Conservation (phyloP, 1,140 invertebrate genomes). For the Aphaenogaster ashmeadi region DNA sequence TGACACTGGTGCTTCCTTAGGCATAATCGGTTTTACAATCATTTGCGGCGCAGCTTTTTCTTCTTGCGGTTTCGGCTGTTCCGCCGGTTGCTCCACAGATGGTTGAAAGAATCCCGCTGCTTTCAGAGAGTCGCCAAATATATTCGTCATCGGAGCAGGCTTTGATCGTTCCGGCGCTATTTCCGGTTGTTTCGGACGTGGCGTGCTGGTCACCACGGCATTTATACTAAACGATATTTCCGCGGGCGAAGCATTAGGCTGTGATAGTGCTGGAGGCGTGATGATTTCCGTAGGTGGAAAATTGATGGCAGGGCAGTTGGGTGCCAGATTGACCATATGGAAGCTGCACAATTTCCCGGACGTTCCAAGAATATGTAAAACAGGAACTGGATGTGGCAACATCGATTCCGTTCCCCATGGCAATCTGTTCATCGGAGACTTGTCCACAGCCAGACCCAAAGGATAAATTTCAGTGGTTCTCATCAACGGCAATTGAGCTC, state of each 20-base stretch:
- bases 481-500: slow-evolving; percentile 89
- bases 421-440: slow-evolving; percentile 85
- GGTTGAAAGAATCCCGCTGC: slow-evolving; percentile 50
- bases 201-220: slow-evolving; percentile 80
- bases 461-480: slow-evolving; percentile 88
- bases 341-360: slow-evolving; percentile 89
- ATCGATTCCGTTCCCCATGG: slow-evolving; percentile 86
- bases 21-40: slow-evolving; percentile 23
- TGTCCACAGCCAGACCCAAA: slow-evolving; percentile 88
- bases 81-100: background rate
- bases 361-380: slow-evolving; percentile 88
- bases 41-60: slow-evolving; percentile 14
- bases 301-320: slow-evolving; percentile 85
- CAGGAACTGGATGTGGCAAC: slow-evolving; percentile 87
- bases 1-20: slow-evolving; percentile 30
- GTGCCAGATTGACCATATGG: slow-evolving; percentile 87
- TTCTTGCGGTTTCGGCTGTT: slow-evolving; percentile 56
- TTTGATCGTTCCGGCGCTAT: slow-evolving; percentile 66
- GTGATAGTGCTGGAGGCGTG: slow-evolving; percentile 42
- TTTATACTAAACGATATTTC: slow-evolving; percentile 80
- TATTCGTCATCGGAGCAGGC: slow-evolving; percentile 60
- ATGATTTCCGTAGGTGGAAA: slow-evolving; percentile 82
- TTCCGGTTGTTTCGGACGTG: slow-evolving; percentile 73
- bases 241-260: slow-evolving; percentile 57
- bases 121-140: slow-evolving; percentile 72